Evolutionary conservation across 64 coral and sea anemone genomes (phyloP), one percentile per base, ranked within the genome.

Genomic region (Hydrozoanthus tunicans): DNA sequence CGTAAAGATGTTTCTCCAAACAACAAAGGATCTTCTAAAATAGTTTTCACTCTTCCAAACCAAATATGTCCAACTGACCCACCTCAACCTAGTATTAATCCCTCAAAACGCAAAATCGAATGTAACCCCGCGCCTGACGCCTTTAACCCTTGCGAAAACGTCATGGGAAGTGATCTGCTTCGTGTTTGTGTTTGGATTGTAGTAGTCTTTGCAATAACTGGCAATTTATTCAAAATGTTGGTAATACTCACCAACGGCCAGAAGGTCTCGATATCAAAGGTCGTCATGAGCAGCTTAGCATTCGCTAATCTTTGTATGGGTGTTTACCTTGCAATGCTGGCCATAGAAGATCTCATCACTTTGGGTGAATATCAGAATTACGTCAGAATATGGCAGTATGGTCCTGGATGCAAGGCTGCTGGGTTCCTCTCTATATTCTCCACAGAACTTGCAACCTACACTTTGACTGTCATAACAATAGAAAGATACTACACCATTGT

Each of bases 401-500:
- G 85, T 3, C 20, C 59, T 17, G 96, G 96, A 0, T 98, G 96
- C 17, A 85, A 92, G 14, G 69, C 86, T 15, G 93, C 93, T 17
- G 96, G 96, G 10, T 98, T 98, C 63, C 17, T 98, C 5, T 94
- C 96, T 0, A 94, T 98, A 27, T 92, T 98, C 58, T 98, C 96
- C 73, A 98, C 96, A 13, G 96, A 98, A 55, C 86, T 98, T 15
- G 85, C 96, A 55, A 91, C 92, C 9, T 98, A 90, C 51, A 94
- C 93, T 17, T 86, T 98, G 62, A 98, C 93, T 62, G 56, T 98
- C 5, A 98, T 98, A 17, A 98, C 96, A 51, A 80, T 98, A 9
- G 96, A 98, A 25, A 86, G 96, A 75, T 98, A 98, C 60, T 98
- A 91, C 74, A 98, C 93, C n/a, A 98, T 98, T 12, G 96, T 98